These are phyloP conservation scores for Sapajus apella DNA, from an alignment of 2,113 vertebrate genomes.

Conservation along the genomic window DNA sequence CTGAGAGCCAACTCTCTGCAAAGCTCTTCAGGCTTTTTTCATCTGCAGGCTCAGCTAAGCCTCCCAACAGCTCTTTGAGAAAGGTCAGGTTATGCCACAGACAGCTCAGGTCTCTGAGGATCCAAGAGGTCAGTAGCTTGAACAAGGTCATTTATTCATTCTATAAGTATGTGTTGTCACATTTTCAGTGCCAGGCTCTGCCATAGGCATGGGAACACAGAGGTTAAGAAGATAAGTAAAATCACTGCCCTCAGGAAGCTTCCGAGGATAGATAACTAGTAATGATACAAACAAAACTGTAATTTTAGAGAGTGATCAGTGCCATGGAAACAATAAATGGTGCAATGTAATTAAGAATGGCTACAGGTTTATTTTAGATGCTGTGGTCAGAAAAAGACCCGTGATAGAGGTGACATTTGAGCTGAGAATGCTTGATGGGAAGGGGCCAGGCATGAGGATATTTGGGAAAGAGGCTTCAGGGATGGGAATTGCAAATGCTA, in stretches of 20 bases:
- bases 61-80: not conserved
- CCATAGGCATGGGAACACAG: not conserved
- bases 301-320: not conserved
- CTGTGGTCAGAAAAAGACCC: not conserved
- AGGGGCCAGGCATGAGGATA: not conserved
- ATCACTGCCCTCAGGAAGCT: not conserved
- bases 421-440: not conserved
- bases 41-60: fast-evolving
- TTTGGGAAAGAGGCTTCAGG: not conserved
- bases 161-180: too few relatives aligned
- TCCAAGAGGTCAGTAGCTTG: not conserved
- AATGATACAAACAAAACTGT: not conserved
- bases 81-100: not conserved
- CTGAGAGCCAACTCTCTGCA: not conserved
- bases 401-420: not conserved
- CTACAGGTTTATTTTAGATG: not conserved
- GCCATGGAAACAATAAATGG: not conserved
- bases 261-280: not conserved
- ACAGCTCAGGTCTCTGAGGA: not conserved
- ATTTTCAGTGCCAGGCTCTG: not conserved
- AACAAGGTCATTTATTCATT: not conserved
- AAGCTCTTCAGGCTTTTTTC: not conserved
- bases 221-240: not conserved
- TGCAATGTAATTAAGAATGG: not conserved
- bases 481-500: not conserved